Evolutionary conservation across 1,140 invertebrate species (phyloP).

Genomic region (Cherax destructor): DNA sequence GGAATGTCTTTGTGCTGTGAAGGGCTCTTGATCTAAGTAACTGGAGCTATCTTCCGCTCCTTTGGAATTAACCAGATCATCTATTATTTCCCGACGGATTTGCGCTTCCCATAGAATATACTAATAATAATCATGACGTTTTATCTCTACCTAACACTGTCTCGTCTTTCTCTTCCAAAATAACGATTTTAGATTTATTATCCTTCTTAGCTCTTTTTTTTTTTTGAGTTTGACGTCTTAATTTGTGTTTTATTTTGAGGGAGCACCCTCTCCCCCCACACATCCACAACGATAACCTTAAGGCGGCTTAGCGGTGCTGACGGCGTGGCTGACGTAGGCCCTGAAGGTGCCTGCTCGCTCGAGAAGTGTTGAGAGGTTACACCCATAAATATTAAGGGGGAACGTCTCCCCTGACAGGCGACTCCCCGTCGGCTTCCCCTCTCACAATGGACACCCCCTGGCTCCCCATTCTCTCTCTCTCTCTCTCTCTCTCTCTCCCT

Average conservation of each 20-base stretch:
- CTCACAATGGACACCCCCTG: conserved; percentile 59
- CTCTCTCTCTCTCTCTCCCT: background rate
- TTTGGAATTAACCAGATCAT: too few species aligned
- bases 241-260: background rate
- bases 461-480: background rate
- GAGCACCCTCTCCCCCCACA: background rate
- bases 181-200: background rate
- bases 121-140: too few species aligned
- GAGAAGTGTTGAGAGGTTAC: conserved; percentile 70
- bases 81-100: too few species aligned
- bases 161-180: too few species aligned
- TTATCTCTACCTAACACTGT: too few species aligned
- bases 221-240: background rate
- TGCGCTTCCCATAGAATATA: too few species aligned
- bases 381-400: conserved; percentile 71
- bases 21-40: too few species aligned
- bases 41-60: too few species aligned
- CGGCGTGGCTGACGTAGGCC: conserved; percentile 78
- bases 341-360: conserved; percentile 55
- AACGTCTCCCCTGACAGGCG: conserved; percentile 67
- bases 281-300: too few species aligned
- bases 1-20: too few species aligned
- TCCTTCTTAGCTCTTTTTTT: background rate
- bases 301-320: conserved; percentile 64
- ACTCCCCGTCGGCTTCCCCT: conserved; percentile 68